phyloP scores from a whole-genome alignment of 2,888 invertebrate genomes.

The Drosophila ezoana region DNA sequence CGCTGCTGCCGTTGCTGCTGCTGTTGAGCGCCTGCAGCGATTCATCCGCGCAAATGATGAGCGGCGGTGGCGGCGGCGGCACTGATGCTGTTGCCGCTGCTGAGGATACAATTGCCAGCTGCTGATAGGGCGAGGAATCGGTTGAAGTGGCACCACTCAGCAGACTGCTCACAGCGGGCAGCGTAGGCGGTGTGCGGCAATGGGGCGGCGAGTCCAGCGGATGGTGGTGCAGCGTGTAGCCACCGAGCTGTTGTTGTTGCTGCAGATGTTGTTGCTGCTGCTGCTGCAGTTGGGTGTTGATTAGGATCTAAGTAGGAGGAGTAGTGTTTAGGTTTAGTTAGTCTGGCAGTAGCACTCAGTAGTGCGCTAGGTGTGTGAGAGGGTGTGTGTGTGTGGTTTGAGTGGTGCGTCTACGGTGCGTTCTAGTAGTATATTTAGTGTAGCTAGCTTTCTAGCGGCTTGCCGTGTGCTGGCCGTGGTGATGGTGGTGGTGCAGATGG shows the following conservation, averaged over 20 bases:
- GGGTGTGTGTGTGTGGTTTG: conserved; percentile 11
- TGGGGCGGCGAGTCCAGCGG: conserved; percentile 64
- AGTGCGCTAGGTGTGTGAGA: conserved; percentile 31
- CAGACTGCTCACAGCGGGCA: conserved; percentile 69
- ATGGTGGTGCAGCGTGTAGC: conserved; percentile 75
- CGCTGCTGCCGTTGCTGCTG: conserved; percentile 19
- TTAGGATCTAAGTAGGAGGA: conserved; percentile 80
- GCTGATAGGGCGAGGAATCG: conserved; percentile 66
- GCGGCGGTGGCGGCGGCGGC: conserved; percentile 61
- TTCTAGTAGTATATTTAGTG: conserved; percentile 43
- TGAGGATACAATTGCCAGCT: conserved; percentile 79
- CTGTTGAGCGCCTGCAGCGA: conserved; percentile 54
- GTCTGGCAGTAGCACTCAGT: conserved; percentile 51
- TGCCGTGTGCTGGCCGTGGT: conserved; percentile 84
- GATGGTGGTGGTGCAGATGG: conserved; percentile 79
- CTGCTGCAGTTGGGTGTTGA: conserved; percentile 76
- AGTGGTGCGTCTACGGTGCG: conserved; percentile 48
- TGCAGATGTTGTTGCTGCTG: conserved; percentile 66
- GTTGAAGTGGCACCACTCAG: conserved; percentile 53
- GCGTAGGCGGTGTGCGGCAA: conserved; percentile 63
- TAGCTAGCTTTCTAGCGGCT: conserved; percentile 45
- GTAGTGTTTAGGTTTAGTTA: conserved; percentile 72
- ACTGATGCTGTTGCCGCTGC: conserved; percentile 55
- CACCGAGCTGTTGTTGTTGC: conserved; percentile 74
- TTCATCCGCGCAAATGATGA: conserved; percentile 71